Percentiles rank a stretch among this genome's conserved stretches.
Evolutionary conservation across 2,113 vertebrate species (phyloP).

Genomic region (Urocynchramus pylzowi): DNA sequence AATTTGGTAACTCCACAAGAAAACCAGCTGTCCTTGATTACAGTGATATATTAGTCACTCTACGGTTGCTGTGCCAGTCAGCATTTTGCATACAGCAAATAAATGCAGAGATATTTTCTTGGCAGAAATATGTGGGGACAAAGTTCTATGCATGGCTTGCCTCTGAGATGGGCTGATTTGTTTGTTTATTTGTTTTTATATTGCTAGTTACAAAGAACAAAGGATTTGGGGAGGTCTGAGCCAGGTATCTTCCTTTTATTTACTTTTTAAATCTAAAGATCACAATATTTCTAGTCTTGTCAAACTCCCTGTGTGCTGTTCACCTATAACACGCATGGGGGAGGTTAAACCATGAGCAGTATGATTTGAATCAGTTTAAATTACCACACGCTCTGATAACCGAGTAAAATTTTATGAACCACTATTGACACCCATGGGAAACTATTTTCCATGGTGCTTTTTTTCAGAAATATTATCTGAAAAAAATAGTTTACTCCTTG

Average conservation of each 20-base stretch:
- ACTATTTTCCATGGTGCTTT: neutral
- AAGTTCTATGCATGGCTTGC: neutral
- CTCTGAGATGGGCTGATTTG: neutral
- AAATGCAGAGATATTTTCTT: neutral
- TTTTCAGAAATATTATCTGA: neutral
- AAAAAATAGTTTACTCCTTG: neutral
- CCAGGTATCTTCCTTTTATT: neutral
- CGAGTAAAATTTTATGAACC: neutral
- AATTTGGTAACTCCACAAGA: conserved; percentile 42
- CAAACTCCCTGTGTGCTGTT: neutral
- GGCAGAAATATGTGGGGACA: neutral
- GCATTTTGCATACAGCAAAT: neutral
- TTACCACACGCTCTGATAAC: neutral
- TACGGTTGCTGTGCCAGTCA: neutral
- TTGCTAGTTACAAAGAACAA: neutral
- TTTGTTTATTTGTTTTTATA: neutral
- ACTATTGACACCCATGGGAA: neutral
- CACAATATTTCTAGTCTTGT: neutral
- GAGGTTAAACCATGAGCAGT: neutral
- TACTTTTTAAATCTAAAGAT: neutral
- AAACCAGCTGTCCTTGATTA: conserved; percentile 59
- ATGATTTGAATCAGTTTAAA: neutral
- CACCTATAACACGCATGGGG: neutral
- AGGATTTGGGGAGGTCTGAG: neutral
- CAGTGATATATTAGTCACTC: conserved; percentile 12